phyloP scores from a whole-genome alignment of 2,113 vertebrate species.

The Callaeas wilsoni region DNA sequence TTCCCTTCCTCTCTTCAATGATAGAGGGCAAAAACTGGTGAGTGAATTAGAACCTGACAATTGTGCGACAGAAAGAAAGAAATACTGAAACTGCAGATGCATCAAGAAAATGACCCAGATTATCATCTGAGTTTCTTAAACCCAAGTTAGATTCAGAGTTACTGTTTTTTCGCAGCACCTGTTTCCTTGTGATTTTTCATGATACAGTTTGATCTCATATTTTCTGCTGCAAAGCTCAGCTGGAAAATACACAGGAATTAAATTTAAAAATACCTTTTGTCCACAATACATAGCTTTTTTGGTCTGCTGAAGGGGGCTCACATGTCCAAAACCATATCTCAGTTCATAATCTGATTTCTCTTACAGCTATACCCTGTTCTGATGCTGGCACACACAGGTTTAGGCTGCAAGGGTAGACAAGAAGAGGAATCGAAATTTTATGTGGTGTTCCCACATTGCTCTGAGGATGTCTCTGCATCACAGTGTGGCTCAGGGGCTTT shows the following conservation, averaged over 20 bases:
- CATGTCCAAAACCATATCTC: background rate
- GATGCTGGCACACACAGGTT: background rate
- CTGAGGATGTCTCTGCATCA: background rate
- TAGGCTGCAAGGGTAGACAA: background rate
- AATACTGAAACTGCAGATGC: background rate
- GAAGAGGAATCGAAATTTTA: background rate
- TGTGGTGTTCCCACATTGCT: background rate
- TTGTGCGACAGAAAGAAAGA: background rate
- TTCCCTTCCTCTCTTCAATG: background rate
- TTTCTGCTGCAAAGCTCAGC: background rate
- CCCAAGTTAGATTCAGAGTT: background rate
- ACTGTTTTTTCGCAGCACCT: background rate
- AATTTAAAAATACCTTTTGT: background rate
- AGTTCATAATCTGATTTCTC: background rate
- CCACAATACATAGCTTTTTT: background rate
- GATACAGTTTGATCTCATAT: background rate
- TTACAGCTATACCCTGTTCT: background rate
- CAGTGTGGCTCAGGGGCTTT: background rate
- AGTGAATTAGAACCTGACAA: background rate
- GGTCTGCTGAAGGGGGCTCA: background rate
- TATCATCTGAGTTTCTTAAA: background rate
- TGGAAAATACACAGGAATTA: background rate
- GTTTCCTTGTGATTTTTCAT: background rate
- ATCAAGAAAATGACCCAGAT: background rate
- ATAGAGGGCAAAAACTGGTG: background rate